Base-by-base conservation (phyloP, 2,888 invertebrate genomes). In the Diarsia rubi region DNA sequence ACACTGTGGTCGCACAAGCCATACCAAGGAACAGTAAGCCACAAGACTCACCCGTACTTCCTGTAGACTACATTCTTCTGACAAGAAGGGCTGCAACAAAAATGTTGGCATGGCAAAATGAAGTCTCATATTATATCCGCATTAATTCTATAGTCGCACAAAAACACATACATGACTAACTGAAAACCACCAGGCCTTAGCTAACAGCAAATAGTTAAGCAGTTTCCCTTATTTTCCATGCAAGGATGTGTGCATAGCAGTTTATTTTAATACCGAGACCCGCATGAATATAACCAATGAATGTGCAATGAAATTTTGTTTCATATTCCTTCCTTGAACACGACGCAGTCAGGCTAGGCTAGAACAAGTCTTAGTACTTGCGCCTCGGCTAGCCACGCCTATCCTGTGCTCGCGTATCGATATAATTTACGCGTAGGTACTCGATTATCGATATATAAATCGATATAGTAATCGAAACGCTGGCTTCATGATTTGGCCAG, bases 321-420 rank as follows among this genome's bases (percentile, higher is more conserved):
- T 91, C 84, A 89, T 90, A 91, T 90, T 87, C 86, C 90, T 91
- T 92, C 88, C 88, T 90, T 88, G 90, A 88, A 91, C 89, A 89
- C 88, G 85, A 78, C 66, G 84, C 85, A 78, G 68, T 66, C 82
- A 75, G 85, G 81, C 88, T 85, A 79, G 84, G 78, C 82, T 79
- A 85, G 87, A 92, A 94, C 95, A 92, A 91, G 94, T 94, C 88
- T 91, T 86, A 88, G 90, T 92, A 93, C 90, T 87, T 80, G 75
- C 88, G 79, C 86, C 87, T 87, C 84, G 88, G 86, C 88, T 88
- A 89, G 88, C 92, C 92, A 90, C 93, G 91, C 91, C 91, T 89
- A 88, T 91, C 83, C 88, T 85, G 86, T 85, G 89, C 88, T 86
- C 64, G 75, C 72, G 74, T 81, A 88, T 86, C 78, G 75, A 87